Conservation (phyloP, 1,140 invertebrate genomes). For the Anoplolepis gracilipes region DNA sequence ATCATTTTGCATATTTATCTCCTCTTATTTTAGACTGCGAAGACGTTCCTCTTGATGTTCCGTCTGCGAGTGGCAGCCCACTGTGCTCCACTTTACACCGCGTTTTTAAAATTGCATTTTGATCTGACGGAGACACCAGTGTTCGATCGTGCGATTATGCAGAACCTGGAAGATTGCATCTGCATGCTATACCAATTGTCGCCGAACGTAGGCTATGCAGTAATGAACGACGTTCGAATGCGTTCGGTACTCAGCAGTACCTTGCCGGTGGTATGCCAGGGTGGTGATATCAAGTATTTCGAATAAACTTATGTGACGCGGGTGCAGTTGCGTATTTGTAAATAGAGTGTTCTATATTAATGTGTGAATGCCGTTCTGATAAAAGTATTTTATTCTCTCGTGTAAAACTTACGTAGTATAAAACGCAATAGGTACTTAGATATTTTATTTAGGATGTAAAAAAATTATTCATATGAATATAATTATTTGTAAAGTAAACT, state of each 20-base stretch:
- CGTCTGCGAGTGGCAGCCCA: slow-evolving; percentile 76
- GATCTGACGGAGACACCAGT: slow-evolving; percentile 79
- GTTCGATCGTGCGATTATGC: slow-evolving; percentile 79
- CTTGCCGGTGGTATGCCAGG: slow-evolving; percentile 63
- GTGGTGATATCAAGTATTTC: slow-evolving; percentile 76
- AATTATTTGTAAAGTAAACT: slow-evolving; percentile 62
- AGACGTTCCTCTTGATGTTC: slow-evolving; percentile 77
- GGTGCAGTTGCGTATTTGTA: slow-evolving; percentile 1
- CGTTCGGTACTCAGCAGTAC: slow-evolving; percentile 69
- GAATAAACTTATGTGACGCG: slow-evolving; percentile 59
- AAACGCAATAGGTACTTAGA: slow-evolving; percentile 55
- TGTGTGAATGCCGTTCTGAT: neutral
- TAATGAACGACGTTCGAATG: slow-evolving; percentile 80
- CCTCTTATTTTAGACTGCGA: slow-evolving; percentile 72
- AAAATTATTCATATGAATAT: slow-evolving; percentile 33
- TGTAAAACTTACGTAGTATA: slow-evolving; percentile 52
- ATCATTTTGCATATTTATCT: neutral
- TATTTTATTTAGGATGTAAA: slow-evolving; percentile 56
- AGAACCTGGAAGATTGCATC: slow-evolving; percentile 81
- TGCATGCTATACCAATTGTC: slow-evolving; percentile 79
- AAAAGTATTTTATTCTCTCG: slow-evolving; percentile 57
- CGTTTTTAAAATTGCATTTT: slow-evolving; percentile 79
- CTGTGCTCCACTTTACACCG: slow-evolving; percentile 75
- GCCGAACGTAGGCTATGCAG: slow-evolving; percentile 73
- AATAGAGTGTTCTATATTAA: slow-evolving; percentile 17